Evolutionary conservation across 1,140 invertebrate species (phyloP).

Genomic region (Ruditapes philippinarum): DNA sequence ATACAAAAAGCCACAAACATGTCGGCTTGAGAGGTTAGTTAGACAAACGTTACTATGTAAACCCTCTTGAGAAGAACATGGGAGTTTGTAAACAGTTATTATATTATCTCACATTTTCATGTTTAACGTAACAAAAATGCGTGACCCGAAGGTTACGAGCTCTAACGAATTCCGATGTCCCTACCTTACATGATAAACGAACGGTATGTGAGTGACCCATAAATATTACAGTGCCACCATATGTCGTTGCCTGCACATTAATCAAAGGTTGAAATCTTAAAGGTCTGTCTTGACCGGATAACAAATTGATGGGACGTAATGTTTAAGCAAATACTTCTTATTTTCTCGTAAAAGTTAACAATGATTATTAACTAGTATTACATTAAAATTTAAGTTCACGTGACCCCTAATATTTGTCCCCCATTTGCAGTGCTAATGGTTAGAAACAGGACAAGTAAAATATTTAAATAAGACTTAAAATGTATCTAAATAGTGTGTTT

Average conservation of each 20-base stretch:
- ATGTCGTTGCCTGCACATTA: neutral
- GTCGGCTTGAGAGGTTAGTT: neutral
- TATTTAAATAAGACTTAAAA: too few species aligned
- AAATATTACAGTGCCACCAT: neutral
- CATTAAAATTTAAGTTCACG: too few species aligned
- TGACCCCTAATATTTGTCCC: too few species aligned
- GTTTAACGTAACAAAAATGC: conserved; percentile 23
- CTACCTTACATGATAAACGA: neutral
- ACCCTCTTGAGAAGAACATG: neutral
- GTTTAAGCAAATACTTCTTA: neutral
- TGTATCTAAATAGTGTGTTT: too few species aligned
- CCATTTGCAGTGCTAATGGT: too few species aligned
- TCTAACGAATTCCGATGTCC: neutral
- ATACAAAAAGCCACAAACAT: neutral
- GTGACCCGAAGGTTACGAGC: neutral
- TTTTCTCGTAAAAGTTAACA: too few species aligned
- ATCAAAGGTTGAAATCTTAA: neutral
- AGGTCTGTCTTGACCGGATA: neutral
- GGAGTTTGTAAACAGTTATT: conserved; percentile 13
- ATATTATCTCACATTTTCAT: conserved; percentile 17
- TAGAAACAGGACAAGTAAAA: too few species aligned
- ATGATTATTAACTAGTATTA: too few species aligned
- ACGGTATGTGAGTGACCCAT: neutral
- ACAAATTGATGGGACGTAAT: neutral
- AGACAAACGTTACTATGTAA: neutral